These are phyloP conservation scores for Orestias chungarensis DNA, from an alignment of 2,797 vertebrate species.

Conservation along the genomic window DNA sequence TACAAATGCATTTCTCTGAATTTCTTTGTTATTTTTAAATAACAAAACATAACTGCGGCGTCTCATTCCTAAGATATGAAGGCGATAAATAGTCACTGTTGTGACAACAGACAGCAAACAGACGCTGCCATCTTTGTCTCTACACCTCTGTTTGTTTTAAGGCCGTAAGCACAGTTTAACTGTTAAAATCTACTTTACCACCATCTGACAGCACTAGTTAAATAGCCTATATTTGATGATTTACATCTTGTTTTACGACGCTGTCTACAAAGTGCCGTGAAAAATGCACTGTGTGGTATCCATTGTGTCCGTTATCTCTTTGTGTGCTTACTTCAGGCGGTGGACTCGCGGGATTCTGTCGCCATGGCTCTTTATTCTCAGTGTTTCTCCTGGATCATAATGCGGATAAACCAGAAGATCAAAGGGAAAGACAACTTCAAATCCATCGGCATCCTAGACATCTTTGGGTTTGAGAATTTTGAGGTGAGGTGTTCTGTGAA, in stretches of 20 bases:
- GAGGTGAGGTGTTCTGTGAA: conserved; percentile 74
- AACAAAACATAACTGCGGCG: conserved; percentile 19
- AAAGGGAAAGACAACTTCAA: conserved; percentile 93
- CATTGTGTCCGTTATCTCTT: conserved; percentile 25
- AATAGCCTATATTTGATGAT: conserved; percentile 1
- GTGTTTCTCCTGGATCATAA: conserved; percentile 93
- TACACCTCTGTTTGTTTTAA: conserved; percentile 44
- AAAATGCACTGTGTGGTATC: conserved; percentile 23
- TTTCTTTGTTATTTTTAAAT: conserved; percentile 30
- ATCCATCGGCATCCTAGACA: conserved; percentile 93
- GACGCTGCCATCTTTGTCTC: conserved; percentile 50
- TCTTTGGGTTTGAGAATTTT: conserved; percentile 95
- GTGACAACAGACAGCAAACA: conserved; percentile 66
- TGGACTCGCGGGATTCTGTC: conserved; percentile 89
- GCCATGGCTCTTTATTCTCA: conserved; percentile 93
- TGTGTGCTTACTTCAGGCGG: conserved; percentile 77
- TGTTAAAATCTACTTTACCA: conserved; percentile 28
- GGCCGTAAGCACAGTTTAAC: conserved; percentile 18
- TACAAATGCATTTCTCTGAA: conserved; percentile 2
- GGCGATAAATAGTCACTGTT: conserved; percentile 56
- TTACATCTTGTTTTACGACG: conserved; percentile 18
- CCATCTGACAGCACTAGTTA: conserved; percentile 15
- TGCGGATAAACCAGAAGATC: conserved; percentile 89
- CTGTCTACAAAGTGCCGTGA: conserved; percentile 15
- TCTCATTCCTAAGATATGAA: conserved; percentile 32